These are phyloP conservation scores for Pandion haliaetus DNA, from an alignment of 2,113 vertebrate genomes.

Conservation along the genomic window DNA sequence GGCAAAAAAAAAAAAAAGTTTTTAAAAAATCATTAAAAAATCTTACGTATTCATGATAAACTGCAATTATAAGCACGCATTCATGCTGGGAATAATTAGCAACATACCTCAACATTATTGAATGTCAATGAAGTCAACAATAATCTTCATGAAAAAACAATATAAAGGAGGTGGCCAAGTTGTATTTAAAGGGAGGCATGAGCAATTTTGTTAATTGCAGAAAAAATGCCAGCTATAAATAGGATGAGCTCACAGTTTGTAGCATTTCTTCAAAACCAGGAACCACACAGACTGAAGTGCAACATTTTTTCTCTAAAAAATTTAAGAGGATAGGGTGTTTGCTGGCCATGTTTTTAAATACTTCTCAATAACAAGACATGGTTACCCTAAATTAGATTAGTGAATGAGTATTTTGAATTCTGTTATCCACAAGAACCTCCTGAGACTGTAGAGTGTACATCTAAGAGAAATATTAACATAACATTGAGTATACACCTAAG, in stretches of 20 bases:
- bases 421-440: background rate
- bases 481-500: background rate
- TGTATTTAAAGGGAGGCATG: background rate
- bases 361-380: background rate
- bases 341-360: background rate
- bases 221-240: slow-evolving; percentile 30
- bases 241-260: background rate
- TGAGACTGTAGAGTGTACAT: background rate
- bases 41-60: slow-evolving; percentile 57
- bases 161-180: background rate
- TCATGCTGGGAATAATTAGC: slow-evolving; percentile 70
- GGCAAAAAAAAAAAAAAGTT: background rate
- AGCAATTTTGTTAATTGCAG: slow-evolving; percentile 42
- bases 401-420: background rate
- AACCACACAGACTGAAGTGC: background rate
- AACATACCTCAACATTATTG: slow-evolving; percentile 67
- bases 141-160: slow-evolving; percentile 54
- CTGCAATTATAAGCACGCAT: slow-evolving; percentile 52
- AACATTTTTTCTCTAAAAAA: background rate
- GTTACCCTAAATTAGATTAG: background rate
- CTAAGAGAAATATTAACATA: background rate
- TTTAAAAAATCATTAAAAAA: slow-evolving; percentile 51
- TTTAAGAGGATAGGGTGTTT: background rate
- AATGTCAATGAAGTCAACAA: slow-evolving; percentile 65
- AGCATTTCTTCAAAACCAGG: background rate